Conservation (phyloP, 1,140 invertebrate genomes). For the Halotydeus destructor region DNA sequence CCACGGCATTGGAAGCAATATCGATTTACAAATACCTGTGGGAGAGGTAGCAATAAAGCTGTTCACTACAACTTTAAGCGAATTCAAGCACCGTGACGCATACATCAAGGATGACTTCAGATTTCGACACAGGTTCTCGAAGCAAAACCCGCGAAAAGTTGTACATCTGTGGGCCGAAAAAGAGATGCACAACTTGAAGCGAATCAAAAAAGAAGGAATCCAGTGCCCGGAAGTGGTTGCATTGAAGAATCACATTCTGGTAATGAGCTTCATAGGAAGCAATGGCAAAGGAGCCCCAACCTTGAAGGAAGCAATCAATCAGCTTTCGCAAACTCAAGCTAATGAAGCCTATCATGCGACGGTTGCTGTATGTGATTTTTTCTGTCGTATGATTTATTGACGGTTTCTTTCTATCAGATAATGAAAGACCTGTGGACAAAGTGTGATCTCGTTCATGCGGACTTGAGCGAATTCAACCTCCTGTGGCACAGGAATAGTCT, state of each 20-base stretch:
- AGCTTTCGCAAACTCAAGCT: conserved; percentile 5
- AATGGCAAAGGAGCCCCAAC: conserved; percentile 54
- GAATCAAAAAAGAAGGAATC: conserved; percentile 28
- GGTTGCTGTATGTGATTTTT: background rate
- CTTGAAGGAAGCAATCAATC: conserved; percentile 42
- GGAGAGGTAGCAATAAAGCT: conserved; percentile 47
- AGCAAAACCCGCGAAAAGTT: conserved; percentile 52
- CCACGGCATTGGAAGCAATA: conserved; percentile 32
- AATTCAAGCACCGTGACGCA: conserved; percentile 66
- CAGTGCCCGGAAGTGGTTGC: conserved; percentile 56
- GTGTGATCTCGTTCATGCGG: conserved; percentile 66
- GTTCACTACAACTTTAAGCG: conserved; percentile 73
- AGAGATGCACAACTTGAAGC: conserved; percentile 57
- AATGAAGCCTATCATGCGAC: conserved; percentile 4
- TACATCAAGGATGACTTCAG: conserved; percentile 73
- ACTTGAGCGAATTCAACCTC: conserved; percentile 78
- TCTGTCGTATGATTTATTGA: background rate
- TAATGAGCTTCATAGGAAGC: conserved; percentile 71
- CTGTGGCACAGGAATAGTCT: conserved; percentile 53
- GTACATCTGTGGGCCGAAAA: conserved; percentile 82
- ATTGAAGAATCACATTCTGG: conserved; percentile 64
- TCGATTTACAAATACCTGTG: conserved; percentile 11
- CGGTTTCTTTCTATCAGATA: conserved; percentile 30
- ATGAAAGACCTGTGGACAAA: conserved; percentile 52
- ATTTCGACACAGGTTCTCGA: conserved; percentile 36